These are phyloP conservation scores for Dromas ardeola DNA, from an alignment of 2,113 vertebrate genomes.

Conservation along the genomic window DNA sequence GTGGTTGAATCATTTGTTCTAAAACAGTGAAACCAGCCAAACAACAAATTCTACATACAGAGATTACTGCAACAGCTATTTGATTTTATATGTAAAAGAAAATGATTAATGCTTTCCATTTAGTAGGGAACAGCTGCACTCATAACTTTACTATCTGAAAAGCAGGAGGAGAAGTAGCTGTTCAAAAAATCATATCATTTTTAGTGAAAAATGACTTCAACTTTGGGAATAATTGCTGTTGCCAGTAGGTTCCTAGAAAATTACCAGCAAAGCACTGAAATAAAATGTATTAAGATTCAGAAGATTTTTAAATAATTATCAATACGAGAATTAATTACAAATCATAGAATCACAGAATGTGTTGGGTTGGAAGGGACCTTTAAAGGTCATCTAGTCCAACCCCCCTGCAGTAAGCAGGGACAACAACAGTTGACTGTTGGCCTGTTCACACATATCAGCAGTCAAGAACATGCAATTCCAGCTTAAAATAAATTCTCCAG, in stretches of 20 bases:
- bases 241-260: background rate
- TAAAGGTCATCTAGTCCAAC: too few species aligned
- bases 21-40: background rate
- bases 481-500: background rate
- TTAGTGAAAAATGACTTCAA: background rate
- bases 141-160: background rate
- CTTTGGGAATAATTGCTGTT: background rate
- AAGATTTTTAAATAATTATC: background rate
- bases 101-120: background rate
- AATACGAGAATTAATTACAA: background rate
- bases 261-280: background rate
- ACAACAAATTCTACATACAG: background rate
- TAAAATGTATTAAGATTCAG: background rate
- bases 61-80: background rate
- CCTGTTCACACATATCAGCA: background rate
- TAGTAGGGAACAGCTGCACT: slow-evolving; percentile 11
- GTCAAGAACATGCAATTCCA: background rate
- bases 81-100: background rate
- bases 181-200: background rate
- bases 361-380: too few species aligned
- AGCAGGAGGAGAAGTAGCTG: background rate
- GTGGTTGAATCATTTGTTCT: background rate
- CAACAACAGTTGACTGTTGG: background rate
- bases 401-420: too few species aligned
- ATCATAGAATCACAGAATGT: background rate